A percentile compares a stretch with the other conserved stretches of the same genome.
Conservation (phyloP, 1,140 invertebrate genomes). For the Drosophila willistoni region DNA sequence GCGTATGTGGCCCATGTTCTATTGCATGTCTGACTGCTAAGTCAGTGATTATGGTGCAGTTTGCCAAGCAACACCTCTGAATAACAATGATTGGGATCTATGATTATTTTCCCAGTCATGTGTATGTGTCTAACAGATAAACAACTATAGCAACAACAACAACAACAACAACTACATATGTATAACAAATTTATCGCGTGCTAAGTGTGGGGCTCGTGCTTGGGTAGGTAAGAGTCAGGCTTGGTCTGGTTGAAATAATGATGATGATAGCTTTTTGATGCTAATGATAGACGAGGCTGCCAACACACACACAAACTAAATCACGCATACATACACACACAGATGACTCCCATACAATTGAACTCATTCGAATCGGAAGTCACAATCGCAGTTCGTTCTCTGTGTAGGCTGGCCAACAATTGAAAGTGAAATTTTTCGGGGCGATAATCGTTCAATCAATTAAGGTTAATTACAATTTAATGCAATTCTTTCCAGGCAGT, state of each 20-base stretch:
- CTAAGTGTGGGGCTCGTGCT: constrained; percentile 70
- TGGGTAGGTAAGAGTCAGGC: constrained; percentile 19
- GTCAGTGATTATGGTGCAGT: constrained; percentile 57
- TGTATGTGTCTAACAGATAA: constrained; percentile 47
- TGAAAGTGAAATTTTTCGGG: constrained; percentile 70
- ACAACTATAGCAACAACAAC: constrained; percentile 30
- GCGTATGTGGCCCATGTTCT: constrained; percentile 14
- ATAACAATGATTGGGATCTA: constrained; percentile 52
- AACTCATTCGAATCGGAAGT: constrained; percentile 67
- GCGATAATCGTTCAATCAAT: constrained; percentile 77
- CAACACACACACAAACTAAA: constrained; percentile 5
- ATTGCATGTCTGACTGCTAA: constrained; percentile 30
- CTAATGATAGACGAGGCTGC: constrained; percentile 63
- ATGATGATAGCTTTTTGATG: constrained; percentile 80
- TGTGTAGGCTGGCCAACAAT: constrained; percentile 15
- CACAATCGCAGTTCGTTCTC: constrained; percentile 27
- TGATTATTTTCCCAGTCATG: constrained; percentile 45
- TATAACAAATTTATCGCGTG: constrained; percentile 68
- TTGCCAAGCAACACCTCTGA: constrained; percentile 72
- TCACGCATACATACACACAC: constrained; percentile 12
- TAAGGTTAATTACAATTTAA: constrained; percentile 77
- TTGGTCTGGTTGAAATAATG: constrained; percentile 57
- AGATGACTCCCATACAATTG: constrained; percentile 25
- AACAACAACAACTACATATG: constrained; percentile 28
- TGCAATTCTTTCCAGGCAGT: constrained; percentile 50